Conservation (phyloP, 2,888 invertebrate genomes). For the Yponomeuta cagnagella region DNA sequence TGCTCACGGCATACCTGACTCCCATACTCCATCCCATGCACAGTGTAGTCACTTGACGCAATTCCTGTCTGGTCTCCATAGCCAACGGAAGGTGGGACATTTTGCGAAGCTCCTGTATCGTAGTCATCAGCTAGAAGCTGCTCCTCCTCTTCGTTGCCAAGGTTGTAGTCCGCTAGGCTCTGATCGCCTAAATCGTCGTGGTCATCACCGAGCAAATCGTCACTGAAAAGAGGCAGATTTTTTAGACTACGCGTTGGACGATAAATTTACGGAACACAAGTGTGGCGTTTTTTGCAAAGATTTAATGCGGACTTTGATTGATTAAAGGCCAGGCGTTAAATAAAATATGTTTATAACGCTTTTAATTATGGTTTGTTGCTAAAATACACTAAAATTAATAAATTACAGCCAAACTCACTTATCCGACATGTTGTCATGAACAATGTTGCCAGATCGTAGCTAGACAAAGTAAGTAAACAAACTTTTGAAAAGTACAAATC, state of each 20-base stretch:
- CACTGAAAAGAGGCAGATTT: conserved; percentile 41
- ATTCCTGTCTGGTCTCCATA: conserved; percentile 34
- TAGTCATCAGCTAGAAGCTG: conserved; percentile 67
- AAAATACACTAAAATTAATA: conserved; percentile 11
- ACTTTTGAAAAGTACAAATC: too few species aligned
- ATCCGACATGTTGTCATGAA: conserved; percentile 64
- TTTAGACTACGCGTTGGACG: conserved; percentile 10
- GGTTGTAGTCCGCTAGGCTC: conserved; percentile 67
- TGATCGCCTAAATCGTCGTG: conserved; percentile 69
- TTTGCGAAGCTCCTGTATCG: conserved; percentile 51
- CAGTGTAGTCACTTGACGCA: conserved; percentile 44
- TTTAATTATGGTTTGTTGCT: not conserved
- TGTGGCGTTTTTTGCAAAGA: conserved; percentile 14
- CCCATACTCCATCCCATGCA: conserved; percentile 41
- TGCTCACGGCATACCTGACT: conserved; percentile 35
- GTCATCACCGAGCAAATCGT: conserved; percentile 68
- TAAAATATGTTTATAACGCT: too few species aligned
- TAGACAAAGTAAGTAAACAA: too few species aligned
- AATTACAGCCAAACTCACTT: conserved; percentile 51
- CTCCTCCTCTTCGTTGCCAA: conserved; percentile 70
- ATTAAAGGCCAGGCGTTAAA: too few species aligned
- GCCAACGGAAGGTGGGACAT: conserved; percentile 47
- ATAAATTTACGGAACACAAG: conserved; percentile 7
- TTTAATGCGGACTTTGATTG: not conserved
- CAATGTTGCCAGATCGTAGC: too few species aligned